phyloP scores from a whole-genome alignment of 30 jellyfish, hydroid and myxozoan genomes.

The Phacellophora camtschatica region DNA sequence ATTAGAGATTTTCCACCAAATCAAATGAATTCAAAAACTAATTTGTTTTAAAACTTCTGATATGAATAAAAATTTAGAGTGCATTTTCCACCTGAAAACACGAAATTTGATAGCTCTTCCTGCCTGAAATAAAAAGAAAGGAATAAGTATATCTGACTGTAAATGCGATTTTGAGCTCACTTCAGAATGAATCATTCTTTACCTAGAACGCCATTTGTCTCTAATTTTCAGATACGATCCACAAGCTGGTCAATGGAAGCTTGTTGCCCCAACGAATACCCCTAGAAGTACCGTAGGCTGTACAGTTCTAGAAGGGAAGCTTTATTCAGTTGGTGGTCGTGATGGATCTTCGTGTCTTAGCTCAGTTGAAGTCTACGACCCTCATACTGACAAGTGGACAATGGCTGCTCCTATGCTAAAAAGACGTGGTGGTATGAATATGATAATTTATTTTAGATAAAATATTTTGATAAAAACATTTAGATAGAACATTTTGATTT shows the following conservation, averaged over 20 bases:
- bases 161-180: no score
- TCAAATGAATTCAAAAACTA: no score
- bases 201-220: no score
- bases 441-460: not conserved
- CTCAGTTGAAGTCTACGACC: conserved; percentile 98
- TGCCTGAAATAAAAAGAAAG: no score
- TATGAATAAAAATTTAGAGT: no score
- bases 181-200: no score
- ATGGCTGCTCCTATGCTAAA: conserved; percentile 98
- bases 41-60: no score
- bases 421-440: conserved; percentile 94
- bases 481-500: not conserved
- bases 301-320: conserved; percentile 81
- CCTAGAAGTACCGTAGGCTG: conserved; percentile 97
- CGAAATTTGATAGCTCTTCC: no score
- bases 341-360: conserved; percentile 95
- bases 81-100: no score
- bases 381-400: conserved; percentile 91
- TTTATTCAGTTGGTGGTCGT: conserved; percentile 95
- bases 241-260: conserved; percentile 83
- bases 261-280: conserved; percentile 86
- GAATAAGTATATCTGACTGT: no score
- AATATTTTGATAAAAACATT: not conserved
- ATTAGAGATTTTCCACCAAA: no score
- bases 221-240: conserved; percentile 80